Evolutionary conservation across 2,113 vertebrate genomes (phyloP).

Genomic region (Calyptomena viridis): DNA sequence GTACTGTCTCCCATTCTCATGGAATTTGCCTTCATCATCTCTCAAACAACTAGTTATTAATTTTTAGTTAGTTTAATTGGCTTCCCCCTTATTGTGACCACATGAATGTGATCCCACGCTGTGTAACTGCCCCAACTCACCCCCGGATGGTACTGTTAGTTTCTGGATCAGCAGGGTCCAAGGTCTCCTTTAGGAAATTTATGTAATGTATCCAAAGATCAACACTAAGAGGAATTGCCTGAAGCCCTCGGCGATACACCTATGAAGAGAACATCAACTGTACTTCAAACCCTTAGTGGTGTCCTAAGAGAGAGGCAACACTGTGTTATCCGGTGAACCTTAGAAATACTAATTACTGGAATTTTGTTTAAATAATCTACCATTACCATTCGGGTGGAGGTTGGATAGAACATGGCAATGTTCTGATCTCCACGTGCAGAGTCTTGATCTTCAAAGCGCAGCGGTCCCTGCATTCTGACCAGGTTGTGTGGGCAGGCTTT

Average conservation of each 20-base stretch:
- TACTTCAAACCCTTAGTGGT: constrained; percentile 69
- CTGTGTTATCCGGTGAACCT: constrained; percentile 85
- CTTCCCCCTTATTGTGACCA: rapidly evolving
- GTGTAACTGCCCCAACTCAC: constrained; percentile 74
- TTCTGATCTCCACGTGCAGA: constrained; percentile 89
- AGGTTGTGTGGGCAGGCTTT: constrained; percentile 88
- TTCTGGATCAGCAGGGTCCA: constrained; percentile 86
- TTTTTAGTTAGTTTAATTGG: too few relatives aligned
- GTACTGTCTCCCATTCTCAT: rapidly evolving
- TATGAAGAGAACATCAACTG: constrained; percentile 77
- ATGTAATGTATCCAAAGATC: constrained; percentile 99
- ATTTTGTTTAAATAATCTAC: constrained; percentile 91
- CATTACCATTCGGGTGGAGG: constrained; percentile 90
- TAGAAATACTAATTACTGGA: constrained; percentile 83
- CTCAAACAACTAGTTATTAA: too few relatives aligned
- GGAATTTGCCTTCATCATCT: background rate
- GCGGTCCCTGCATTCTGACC: constrained; percentile 87
- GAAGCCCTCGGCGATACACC: constrained; percentile 96
- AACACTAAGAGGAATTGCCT: constrained; percentile 97
- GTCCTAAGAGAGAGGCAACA: constrained; percentile 80
- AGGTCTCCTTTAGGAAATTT: constrained; percentile 93
- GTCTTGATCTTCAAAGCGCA: constrained; percentile 89
- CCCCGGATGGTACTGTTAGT: constrained; percentile 87
- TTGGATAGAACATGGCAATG: constrained; percentile 90
- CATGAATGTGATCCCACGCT: rapidly evolving